Percentiles rank a stretch among this genome's conserved stretches.
Conservation (phyloP, 2,888 invertebrate genomes). For the Erynnis tages region DNA sequence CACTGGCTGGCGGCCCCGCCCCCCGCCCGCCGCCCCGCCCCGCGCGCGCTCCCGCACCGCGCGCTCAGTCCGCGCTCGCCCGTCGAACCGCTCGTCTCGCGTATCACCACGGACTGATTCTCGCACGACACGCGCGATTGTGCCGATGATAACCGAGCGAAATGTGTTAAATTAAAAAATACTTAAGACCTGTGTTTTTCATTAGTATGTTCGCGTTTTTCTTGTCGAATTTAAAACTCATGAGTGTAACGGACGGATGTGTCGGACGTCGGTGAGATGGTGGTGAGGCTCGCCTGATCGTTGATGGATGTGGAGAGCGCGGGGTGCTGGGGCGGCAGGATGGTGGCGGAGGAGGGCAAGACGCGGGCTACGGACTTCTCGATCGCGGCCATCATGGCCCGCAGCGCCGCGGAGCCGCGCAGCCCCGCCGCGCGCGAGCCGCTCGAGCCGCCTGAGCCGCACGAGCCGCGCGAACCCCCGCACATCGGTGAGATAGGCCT, state of each 20-base stretch:
- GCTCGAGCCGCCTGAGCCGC: constrained; percentile 54
- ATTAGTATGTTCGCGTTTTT: constrained; percentile 5
- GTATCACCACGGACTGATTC: constrained; percentile 27
- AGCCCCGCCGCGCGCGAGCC: constrained; percentile 62
- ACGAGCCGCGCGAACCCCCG: constrained; percentile 53
- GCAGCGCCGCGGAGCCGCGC: constrained; percentile 73
- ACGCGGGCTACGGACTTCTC: constrained; percentile 94
- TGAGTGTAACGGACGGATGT: constrained; percentile 47
- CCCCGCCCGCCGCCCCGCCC: constrained; percentile 48
- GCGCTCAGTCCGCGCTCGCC: constrained; percentile 71
- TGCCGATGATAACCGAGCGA: constrained; percentile 12
- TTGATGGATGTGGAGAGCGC: constrained; percentile 75
- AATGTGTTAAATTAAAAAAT: constrained; percentile 29
- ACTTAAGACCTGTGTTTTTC: no score
- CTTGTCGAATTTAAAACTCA: constrained; percentile 8
- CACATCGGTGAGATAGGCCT: constrained; percentile 70
- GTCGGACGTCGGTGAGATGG: constrained; percentile 63
- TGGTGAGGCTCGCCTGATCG: constrained; percentile 52
- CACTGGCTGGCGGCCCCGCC: constrained; percentile 62
- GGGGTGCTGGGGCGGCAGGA: constrained; percentile 71
- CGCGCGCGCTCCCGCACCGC: constrained; percentile 51
- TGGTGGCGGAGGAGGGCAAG: constrained; percentile 76
- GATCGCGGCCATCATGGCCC: constrained; percentile 97
- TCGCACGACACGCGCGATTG: constrained; percentile 27
- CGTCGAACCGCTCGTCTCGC: constrained; percentile 53